Conservation (phyloP, 2,888 invertebrate genomes). For the Tachystola acroxantha region DNA sequence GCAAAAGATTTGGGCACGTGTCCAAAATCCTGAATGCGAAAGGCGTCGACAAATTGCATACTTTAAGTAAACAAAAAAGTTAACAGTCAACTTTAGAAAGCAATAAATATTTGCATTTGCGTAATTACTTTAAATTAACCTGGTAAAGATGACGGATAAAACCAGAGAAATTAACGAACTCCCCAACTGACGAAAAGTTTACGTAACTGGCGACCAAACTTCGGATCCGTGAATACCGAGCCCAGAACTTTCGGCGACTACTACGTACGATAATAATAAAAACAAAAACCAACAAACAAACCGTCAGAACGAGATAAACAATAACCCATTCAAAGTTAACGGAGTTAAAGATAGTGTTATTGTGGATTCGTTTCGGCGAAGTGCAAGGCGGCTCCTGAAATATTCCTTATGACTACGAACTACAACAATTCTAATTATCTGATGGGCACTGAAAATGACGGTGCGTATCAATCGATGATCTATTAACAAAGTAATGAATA, state of each 20-base stretch:
- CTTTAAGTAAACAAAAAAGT: too few species aligned
- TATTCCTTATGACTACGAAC: not conserved
- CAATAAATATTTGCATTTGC: too few species aligned
- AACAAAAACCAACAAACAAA: conserved; percentile 23
- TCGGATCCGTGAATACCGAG: conserved; percentile 22
- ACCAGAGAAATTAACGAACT: not conserved
- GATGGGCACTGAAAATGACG: too few species aligned
- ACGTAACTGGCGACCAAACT: conserved; percentile 9
- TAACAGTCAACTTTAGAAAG: too few species aligned
- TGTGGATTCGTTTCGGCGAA: conserved; percentile 33
- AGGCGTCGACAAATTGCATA: too few species aligned
- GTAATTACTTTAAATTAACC: too few species aligned
- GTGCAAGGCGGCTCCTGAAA: conserved; percentile 17
- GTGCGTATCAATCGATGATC: too few species aligned
- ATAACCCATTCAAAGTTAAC: conserved; percentile 25
- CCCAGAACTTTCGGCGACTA: conserved; percentile 13
- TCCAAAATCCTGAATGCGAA: not conserved
- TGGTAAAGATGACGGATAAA: not conserved
- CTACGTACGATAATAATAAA: conserved; percentile 10
- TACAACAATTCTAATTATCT: too few species aligned
- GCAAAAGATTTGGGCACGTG: not conserved
- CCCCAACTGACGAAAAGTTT: not conserved
- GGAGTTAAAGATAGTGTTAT: conserved; percentile 21
- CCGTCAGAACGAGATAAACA: conserved; percentile 34
- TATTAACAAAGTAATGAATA: too few species aligned